Evolutionary conservation across 1,140 invertebrate genomes (phyloP).

Genomic region (Diabrotica virgifera): DNA sequence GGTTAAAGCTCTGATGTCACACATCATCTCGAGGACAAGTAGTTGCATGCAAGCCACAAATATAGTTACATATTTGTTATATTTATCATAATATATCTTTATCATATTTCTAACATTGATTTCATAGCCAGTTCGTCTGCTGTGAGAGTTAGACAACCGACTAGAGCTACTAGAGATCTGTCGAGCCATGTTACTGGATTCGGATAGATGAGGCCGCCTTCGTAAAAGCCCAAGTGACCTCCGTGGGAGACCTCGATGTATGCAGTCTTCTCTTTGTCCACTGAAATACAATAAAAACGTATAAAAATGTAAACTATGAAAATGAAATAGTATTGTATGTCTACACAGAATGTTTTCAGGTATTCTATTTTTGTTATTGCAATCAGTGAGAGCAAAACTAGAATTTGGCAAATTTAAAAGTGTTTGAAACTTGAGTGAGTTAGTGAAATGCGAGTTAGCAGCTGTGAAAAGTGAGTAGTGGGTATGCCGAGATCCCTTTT

Average conservation of each 20-base stretch:
- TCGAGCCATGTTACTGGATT: slow-evolving; percentile 89
- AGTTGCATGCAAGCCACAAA: slow-evolving; percentile 4
- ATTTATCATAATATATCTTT: not conserved
- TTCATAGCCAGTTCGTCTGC: slow-evolving; percentile 51
- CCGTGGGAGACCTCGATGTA: slow-evolving; percentile 84
- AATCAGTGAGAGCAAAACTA: too few species aligned
- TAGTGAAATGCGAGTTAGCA: too few species aligned
- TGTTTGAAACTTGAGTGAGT: too few species aligned
- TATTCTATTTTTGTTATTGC: too few species aligned
- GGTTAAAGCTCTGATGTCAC: not conserved
- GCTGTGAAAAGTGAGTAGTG: too few species aligned
- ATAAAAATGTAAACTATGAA: too few species aligned
- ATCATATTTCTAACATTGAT: slow-evolving; percentile 15
- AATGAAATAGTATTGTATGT: too few species aligned
- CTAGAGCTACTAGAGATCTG: slow-evolving; percentile 70
- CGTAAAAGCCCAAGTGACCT: slow-evolving; percentile 90
- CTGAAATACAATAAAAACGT: slow-evolving; percentile 52
- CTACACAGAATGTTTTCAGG: too few species aligned
- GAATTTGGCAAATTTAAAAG: too few species aligned
- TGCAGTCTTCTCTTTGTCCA: slow-evolving; percentile 62
- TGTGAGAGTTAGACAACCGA: slow-evolving; percentile 64
- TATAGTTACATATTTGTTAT: not conserved
- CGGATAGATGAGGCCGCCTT: slow-evolving; percentile 79
- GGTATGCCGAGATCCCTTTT: too few species aligned
- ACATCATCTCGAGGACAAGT: not conserved